Base-by-base conservation (phyloP, 2,888 invertebrate genomes). In the Phrixothrix hirtus region DNA sequence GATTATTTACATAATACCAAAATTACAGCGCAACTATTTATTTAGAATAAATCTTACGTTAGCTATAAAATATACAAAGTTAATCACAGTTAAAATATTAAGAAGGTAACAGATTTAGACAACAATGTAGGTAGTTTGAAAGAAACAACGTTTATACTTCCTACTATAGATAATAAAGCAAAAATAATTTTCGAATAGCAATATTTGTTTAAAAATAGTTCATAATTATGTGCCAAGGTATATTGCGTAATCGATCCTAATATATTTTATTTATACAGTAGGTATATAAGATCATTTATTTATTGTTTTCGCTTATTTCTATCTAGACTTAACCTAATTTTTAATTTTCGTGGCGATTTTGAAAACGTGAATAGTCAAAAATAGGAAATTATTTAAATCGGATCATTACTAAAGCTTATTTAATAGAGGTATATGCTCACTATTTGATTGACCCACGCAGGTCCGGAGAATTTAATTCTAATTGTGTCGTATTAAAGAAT, bases 281-380 rank as follows among this genome's bases (percentile, higher is more conserved):
- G 21, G 3, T 21, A 21, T 21, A 21, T 21, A 21, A n/a, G 21
- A 46, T 46, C 37, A 14, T 17, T 38, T 38, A 46, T 38, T 46
- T 46, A 46, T 46, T 46, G 46, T 46, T 46, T 46, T 46, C 37
- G 15, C 46, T 46, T 46, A 46, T 11, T 31, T 15, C 38, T 45
- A 45, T 12, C 12, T 45, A 36, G 7, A 29, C 37, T 45, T 36
- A 13, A 37, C 12, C 36, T 27, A 29, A 15, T 36, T 45, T 35
- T 37, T 10, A 27, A 35, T 11, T 38, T 46, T 38, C 31, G 46
- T 46, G 46, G 46, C 46, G 38, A 30, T 30, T 31, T 17, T 21
- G 21, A 21, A 21, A 21, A 21, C 21, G 21, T 7, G 7, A 7
- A 21, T 21, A 21, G 7, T 21, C 7, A 3, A 21, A 21, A 21